These are phyloP conservation scores for Junonia oenone DNA, from an alignment of 2,888 invertebrate species.

Conservation along the genomic window DNA sequence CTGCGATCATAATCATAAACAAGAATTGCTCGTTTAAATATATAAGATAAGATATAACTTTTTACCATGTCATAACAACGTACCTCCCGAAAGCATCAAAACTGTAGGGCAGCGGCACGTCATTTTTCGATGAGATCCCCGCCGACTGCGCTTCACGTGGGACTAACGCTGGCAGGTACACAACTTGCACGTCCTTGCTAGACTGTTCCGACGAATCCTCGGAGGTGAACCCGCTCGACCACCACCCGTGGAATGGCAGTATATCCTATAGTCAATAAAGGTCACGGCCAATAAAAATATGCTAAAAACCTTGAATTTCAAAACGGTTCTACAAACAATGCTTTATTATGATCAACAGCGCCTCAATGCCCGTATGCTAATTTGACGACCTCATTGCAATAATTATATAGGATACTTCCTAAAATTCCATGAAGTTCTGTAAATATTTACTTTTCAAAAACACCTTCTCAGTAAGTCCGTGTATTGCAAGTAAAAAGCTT, in stretches of 20 bases:
- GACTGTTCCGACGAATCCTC: constrained; percentile 16
- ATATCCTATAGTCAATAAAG: constrained; percentile 42
- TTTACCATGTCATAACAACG: constrained; percentile 8
- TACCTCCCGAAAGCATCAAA: constrained; percentile 83
- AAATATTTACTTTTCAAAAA: not conserved
- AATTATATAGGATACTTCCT: constrained; percentile 16
- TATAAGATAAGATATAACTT: not conserved
- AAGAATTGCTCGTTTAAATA: too few relatives aligned
- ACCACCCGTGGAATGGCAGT: constrained; percentile 45
- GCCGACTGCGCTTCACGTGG: constrained; percentile 64
- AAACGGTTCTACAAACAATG: constrained; percentile 6
- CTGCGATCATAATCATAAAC: too few relatives aligned
- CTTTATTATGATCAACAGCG: constrained; percentile 16
- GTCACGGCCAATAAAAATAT: not conserved
- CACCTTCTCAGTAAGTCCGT: not conserved
- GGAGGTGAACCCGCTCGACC: constrained; percentile 31
- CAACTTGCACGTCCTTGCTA: constrained; percentile 78
- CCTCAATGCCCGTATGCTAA: constrained; percentile 20
- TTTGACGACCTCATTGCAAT: constrained; percentile 22
- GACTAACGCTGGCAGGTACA: constrained; percentile 78
- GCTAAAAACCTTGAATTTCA: not conserved
- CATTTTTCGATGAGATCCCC: constrained; percentile 44
- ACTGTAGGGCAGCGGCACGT: constrained; percentile 73
- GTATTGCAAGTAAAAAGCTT: too few relatives aligned
- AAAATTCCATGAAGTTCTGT: constrained; percentile 4